These are phyloP conservation scores for Corythornis vintsioides DNA, from an alignment of 2,113 vertebrate species.

Conservation along the genomic window DNA sequence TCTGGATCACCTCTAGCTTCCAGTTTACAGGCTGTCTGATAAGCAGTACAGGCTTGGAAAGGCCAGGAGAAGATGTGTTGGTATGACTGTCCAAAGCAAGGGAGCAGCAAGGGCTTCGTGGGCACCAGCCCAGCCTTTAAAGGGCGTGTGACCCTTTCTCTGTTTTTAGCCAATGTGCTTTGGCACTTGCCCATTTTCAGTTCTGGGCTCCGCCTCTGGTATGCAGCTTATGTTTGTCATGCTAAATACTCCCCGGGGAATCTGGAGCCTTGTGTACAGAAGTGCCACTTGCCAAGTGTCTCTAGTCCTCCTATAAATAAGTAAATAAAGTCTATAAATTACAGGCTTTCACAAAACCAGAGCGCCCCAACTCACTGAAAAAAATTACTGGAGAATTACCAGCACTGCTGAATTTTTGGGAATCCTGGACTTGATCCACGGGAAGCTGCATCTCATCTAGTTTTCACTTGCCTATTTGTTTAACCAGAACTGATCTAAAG, in stretches of 20 bases:
- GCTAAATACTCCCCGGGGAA: not conserved
- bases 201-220: not conserved
- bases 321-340: not conserved
- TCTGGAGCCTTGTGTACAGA: not conserved
- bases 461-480: not conserved
- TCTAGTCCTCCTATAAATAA: not conserved
- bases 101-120: not conserved
- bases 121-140: not conserved
- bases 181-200: not conserved
- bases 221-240: not conserved
- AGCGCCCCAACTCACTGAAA: not conserved
- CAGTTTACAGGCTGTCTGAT: not conserved
- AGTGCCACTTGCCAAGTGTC: not conserved
- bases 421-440: not conserved
- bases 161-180: not conserved
- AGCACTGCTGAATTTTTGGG: not conserved
- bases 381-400: not conserved
- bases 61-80: not conserved
- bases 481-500: not conserved
- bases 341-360: not conserved
- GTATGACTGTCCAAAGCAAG: not conserved
- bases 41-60: not conserved
- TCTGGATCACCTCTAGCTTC: not conserved
- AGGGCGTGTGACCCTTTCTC: not conserved
- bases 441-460: accelerated